Percentiles rank a stretch among this genome's conserved stretches.
These are phyloP conservation scores for Lagorchestes hirsutus DNA, from an alignment of 2,797 vertebrate genomes.

Conservation along the genomic window DNA sequence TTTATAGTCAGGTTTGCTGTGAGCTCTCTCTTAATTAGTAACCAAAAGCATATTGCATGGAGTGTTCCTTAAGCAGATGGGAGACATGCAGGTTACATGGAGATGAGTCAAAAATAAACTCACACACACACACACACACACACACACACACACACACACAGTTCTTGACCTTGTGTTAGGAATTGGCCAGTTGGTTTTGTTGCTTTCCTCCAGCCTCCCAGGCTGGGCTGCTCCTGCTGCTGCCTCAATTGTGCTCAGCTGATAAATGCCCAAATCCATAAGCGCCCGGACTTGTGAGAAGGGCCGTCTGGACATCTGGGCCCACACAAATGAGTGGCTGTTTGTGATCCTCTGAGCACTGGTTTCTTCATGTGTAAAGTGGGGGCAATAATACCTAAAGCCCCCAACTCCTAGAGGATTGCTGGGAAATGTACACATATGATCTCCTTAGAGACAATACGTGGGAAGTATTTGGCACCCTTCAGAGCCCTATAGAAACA, in stretches of 20 bases:
- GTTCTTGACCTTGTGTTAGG: constrained; percentile 49
- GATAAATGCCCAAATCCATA: constrained; percentile 50
- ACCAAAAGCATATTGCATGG: constrained; percentile 48
- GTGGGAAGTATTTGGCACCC: too few species aligned
- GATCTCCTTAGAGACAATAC: too few species aligned
- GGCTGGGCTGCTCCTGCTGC: constrained; percentile 26
- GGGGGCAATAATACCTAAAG: too few species aligned
- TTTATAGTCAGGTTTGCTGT: constrained; percentile 36
- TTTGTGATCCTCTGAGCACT: too few species aligned
- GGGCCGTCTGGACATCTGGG: not conserved
- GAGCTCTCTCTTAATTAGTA: constrained; percentile 63
- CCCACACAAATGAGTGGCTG: too few species aligned
- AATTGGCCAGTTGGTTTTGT: constrained; percentile 35
- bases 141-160: not conserved
- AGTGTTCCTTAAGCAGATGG: constrained; percentile 53
- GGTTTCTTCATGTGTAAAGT: too few species aligned
- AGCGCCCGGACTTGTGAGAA: constrained; percentile 34
- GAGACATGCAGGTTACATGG: constrained; percentile 48
- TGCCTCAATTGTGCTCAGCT: constrained; percentile 23
- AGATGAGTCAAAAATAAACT: constrained; percentile 12
- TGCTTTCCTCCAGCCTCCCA: constrained; percentile 54
- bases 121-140: not conserved
- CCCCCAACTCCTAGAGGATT: too few species aligned
- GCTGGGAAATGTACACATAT: too few species aligned
- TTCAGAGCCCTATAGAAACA: too few species aligned